These are phyloP conservation scores for Poicephalus meyeri DNA, from an alignment of 2,113 vertebrate species.

Conservation along the genomic window DNA sequence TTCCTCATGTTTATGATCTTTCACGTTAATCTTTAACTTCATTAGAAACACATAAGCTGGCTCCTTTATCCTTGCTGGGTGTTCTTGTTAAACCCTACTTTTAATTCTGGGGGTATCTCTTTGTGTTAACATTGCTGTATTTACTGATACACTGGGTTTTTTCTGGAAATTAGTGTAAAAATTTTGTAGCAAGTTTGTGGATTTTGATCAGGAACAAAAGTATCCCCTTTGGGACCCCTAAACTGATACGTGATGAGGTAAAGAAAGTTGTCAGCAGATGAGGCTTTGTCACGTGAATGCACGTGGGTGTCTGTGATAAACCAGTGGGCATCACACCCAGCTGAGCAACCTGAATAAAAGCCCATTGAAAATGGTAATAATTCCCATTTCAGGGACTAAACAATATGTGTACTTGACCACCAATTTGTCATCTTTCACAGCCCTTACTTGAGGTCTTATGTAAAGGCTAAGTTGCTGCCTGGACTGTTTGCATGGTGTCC, in stretches of 20 bases:
- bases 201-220: neutral
- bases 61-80: neutral
- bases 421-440: neutral
- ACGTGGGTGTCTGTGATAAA: accelerated
- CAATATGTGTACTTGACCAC: neutral
- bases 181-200: neutral
- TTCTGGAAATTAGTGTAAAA: neutral
- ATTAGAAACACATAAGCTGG: neutral
- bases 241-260: neutral
- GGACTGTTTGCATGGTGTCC: neutral
- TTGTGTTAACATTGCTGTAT: neutral
- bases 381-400: neutral
- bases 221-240: neutral
- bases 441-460: neutral
- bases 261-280: neutral
- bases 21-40: conserved; percentile 11
- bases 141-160: neutral
- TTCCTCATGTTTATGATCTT: neutral
- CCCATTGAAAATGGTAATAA: neutral
- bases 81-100: neutral
- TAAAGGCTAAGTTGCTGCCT: neutral
- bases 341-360: neutral
- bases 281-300: neutral
- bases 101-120: neutral
- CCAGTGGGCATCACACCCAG: neutral